Conservation (phyloP, 2,888 invertebrate genomes). For the Operophtera brumata region DNA sequence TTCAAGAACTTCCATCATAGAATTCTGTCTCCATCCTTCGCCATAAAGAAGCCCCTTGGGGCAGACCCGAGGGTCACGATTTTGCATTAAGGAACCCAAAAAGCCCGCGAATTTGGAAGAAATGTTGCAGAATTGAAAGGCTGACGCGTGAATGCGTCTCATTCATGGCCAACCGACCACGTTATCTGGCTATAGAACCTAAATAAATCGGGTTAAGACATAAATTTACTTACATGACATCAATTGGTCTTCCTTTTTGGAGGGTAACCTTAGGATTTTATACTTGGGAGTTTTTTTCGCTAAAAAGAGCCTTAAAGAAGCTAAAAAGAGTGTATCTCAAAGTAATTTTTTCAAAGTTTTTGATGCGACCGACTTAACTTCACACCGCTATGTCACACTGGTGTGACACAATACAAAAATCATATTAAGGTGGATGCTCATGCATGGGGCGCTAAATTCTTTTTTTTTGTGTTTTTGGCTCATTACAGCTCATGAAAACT, state of each 20-base stretch:
- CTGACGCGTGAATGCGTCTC: constrained; percentile 27
- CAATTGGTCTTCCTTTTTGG: constrained; percentile 11
- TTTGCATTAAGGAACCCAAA: constrained; percentile 18
- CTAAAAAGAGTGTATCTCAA: too few species aligned
- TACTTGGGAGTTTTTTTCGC: too few species aligned
- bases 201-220: constrained; percentile 26
- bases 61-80: constrained; percentile 11
- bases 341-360: too few species aligned
- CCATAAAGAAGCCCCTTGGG: constrained; percentile 16
- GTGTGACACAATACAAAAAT: too few species aligned
- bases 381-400: too few species aligned
- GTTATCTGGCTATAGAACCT: constrained; percentile 29
- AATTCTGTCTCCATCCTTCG: constrained; percentile 12
- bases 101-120: constrained; percentile 19
- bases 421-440: too few species aligned
- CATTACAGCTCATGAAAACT: too few species aligned
- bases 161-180: constrained; percentile 32
- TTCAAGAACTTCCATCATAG: constrained; percentile 13
- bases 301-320: too few species aligned
- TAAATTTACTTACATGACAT: constrained; percentile 24
- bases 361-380: too few species aligned
- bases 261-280: constrained; percentile 1
- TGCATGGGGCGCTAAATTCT: too few species aligned
- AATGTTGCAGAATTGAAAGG: constrained; percentile 31
- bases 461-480: too few species aligned